phyloP scores from a whole-genome alignment of 2,888 invertebrate genomes.

The Abscondita cerata region DNA sequence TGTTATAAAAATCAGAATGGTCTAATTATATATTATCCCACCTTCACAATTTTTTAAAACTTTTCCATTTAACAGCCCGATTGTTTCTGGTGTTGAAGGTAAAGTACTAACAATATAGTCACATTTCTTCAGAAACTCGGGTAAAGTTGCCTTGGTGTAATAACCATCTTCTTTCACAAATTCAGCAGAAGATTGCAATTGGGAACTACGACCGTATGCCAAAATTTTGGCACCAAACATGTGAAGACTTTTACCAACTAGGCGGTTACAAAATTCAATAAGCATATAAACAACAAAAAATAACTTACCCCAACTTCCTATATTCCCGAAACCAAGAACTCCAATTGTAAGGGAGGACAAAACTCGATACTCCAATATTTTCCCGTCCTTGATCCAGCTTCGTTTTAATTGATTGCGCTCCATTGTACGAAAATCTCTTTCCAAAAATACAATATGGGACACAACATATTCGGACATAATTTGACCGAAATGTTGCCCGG shows the following conservation, averaged over 20 bases:
- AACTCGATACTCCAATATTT: constrained; percentile 53
- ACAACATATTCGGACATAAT: constrained; percentile 63
- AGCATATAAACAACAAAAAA: not conserved
- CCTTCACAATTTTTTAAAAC: constrained; percentile 59
- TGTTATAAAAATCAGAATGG: not conserved
- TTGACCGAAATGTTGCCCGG: constrained; percentile 58
- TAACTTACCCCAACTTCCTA: constrained; percentile 60
- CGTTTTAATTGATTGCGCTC: constrained; percentile 52
- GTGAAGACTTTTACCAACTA: constrained; percentile 60
- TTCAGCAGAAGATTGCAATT: constrained; percentile 22
- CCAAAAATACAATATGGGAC: constrained; percentile 59
- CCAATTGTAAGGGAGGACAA: constrained; percentile 62
- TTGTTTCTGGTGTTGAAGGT: constrained; percentile 61
- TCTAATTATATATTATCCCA: too few species aligned
- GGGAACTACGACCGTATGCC: constrained; percentile 40
- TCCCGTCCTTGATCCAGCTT: constrained; percentile 53
- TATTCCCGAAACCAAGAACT: constrained; percentile 64
- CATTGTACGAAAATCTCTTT: constrained; percentile 56
- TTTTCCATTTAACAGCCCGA: constrained; percentile 60
- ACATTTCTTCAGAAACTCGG: constrained; percentile 57
- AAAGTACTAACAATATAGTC: constrained; percentile 65
- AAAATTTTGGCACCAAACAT: constrained; percentile 57
- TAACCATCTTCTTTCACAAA: constrained; percentile 42
- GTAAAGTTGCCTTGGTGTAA: constrained; percentile 50
- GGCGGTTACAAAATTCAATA: too few species aligned